Evolutionary conservation across 2,888 invertebrate species (phyloP), one percentile per base, ranked within the genome.

Genomic region (Cephalotes varians): DNA sequence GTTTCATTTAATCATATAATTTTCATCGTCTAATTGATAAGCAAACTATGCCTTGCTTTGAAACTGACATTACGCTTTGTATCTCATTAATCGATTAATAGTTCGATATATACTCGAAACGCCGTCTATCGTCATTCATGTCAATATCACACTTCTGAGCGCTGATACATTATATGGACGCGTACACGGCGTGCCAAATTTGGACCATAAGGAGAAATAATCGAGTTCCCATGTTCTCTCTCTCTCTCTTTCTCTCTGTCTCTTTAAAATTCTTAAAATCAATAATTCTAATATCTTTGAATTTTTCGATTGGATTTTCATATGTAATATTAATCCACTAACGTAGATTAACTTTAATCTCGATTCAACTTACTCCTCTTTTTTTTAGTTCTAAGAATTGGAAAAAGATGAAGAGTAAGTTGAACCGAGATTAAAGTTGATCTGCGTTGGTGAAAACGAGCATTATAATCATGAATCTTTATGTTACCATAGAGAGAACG

Each of bases 1-100:
- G 3, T 44, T 44, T 65, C 3, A 28, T 18, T 40, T 37, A 4
- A 62, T 65, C 10, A 4, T 25, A 25, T 44, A 28, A 58, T 58
- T 21, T 58, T 25, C n/a, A 31, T 25, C 58, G 2, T n/a, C 37
- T 72, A 28, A 58, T 31, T 56, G 28, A 72, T 58, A 18, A 25
- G 72, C n/a, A 12, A 44, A 28, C 15, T 72, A 31, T 2, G 4
- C 37, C 15, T 72, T 31, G 56, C n/a, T 40, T 28, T 12, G n/a
- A n/a, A 72, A 21, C 37, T 40, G 54, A 54, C 21, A 71, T 71
- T 56, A 40, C 6, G 25, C 10, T 7, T 56, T 54, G 6, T 25
- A 60, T 34, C 31, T 34, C 44, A 60, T 60, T 47, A 31, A 73
- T 73, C 21, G 58, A 60, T 15, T 73, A 73, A 47, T 54, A 60